Evolutionary conservation across 2,113 vertebrate genomes (phyloP).

Genomic region (Pardalotus punctatus): DNA sequence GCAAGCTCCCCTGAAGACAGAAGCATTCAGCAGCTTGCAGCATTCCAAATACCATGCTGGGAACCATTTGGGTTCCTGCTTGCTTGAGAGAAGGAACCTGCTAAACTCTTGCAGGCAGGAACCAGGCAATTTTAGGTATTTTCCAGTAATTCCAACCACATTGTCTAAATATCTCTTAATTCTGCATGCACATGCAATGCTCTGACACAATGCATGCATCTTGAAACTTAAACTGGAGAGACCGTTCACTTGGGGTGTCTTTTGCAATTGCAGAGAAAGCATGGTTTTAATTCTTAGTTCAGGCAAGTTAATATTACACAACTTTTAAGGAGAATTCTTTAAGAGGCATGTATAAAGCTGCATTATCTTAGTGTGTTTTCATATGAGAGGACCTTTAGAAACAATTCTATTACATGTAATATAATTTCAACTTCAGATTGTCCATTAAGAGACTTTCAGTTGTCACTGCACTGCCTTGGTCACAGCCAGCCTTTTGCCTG

Average conservation of each 20-base stretch:
- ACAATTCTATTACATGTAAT: neutral
- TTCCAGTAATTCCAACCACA: neutral
- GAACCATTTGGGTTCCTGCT: neutral
- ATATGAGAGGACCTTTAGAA: neutral
- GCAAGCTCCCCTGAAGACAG: neutral
- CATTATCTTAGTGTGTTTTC: neutral
- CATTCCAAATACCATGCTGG: neutral
- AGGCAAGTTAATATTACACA: neutral
- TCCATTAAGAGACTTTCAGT: neutral
- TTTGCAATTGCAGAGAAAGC: neutral
- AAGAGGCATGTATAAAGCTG: neutral
- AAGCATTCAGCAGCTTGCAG: neutral
- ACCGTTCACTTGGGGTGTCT: neutral
- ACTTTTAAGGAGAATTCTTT: neutral
- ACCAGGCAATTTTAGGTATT: neutral
- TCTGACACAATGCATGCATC: neutral
- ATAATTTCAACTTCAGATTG: neutral
- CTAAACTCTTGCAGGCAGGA: neutral
- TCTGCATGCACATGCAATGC: neutral
- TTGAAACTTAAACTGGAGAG: neutral
- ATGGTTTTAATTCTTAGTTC: neutral
- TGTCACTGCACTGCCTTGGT: neutral
- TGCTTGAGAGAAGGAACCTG: neutral
- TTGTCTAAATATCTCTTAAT: neutral
- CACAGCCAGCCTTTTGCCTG: neutral